Evolutionary conservation across 2,888 invertebrate species (phyloP).

Genomic region (Diplazon laetatorius): DNA sequence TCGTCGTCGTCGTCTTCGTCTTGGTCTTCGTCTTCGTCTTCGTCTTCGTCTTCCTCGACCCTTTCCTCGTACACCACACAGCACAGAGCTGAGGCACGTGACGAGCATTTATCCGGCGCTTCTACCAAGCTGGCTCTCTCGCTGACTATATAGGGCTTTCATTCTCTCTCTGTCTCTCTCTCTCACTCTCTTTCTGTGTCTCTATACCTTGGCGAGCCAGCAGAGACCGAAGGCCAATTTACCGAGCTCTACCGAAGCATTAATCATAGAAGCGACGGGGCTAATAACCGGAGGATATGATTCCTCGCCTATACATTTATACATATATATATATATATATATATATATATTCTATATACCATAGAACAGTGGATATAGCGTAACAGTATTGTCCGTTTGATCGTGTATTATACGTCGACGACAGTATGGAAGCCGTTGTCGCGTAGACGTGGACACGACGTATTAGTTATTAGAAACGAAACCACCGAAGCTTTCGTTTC

Average conservation of each 20-base stretch:
- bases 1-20: conserved; percentile 40
- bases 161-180: conserved; percentile 6
- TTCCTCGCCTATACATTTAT: conserved; percentile 54
- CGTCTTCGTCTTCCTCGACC: conserved; percentile 14
- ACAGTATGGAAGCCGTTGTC: conserved; percentile 45
- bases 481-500: conserved; percentile 9
- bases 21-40: conserved; percentile 6
- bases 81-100: conserved; percentile 74
- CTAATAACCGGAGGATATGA: conserved; percentile 72
- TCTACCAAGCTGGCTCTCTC: conserved; percentile 51
- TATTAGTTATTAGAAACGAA: conserved; percentile 50
- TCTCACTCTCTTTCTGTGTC: background rate
- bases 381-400: conserved; percentile 23
- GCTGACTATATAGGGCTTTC: conserved; percentile 15
- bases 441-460: conserved; percentile 38
- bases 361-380: background rate
- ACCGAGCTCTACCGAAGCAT: conserved; percentile 74
- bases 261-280: conserved; percentile 76
- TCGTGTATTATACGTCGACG: conserved; percentile 46
- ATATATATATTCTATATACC: conserved; percentile 10
- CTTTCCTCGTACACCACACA: conserved; percentile 30
- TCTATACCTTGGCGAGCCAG: conserved; percentile 30
- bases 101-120: conserved; percentile 79
- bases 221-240: conserved; percentile 73
- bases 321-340: background rate